A percentile compares a stretch with the other conserved stretches of the same genome.
These are phyloP conservation scores for Onychostruthus taczanowskii DNA, from an alignment of 2,113 vertebrate species.

Conservation along the genomic window DNA sequence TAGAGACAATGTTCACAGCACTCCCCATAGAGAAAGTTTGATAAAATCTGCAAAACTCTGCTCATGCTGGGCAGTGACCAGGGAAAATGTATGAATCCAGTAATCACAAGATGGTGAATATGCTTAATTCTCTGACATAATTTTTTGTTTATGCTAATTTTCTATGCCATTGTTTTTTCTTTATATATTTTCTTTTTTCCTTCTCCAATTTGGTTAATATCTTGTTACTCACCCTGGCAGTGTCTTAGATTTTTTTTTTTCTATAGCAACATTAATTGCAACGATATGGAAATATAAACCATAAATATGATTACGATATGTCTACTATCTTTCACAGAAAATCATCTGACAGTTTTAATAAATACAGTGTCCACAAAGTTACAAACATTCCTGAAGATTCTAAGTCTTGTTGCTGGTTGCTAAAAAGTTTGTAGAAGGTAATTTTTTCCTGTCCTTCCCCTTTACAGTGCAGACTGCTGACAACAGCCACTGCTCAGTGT, in stretches of 20 bases:
- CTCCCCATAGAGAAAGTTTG: neutral
- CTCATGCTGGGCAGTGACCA: neutral
- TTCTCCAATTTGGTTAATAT: neutral
- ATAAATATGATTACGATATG: neutral
- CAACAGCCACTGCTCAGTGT: slow-evolving; percentile 88
- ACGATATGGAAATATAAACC: neutral
- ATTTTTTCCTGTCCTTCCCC: neutral
- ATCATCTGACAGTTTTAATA: neutral
- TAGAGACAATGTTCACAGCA: neutral
- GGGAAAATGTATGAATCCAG: neutral
- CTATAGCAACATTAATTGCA: neutral
- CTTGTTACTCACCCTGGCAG: neutral
- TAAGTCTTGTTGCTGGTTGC: neutral
- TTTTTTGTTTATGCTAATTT: neutral
- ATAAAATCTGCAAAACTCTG: neutral
- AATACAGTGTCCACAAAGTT: no score
- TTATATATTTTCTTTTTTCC: accelerated
- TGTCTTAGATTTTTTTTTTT: neutral
- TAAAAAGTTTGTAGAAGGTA: neutral
- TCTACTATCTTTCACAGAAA: neutral
- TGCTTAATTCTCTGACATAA: neutral
- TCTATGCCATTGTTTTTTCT: neutral
- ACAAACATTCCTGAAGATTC: neutral
- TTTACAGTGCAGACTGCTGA: slow-evolving; percentile 86
- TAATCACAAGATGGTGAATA: neutral